Conservation (phyloP, 2,113 vertebrate genomes). For the Diadophis punctatus region DNA sequence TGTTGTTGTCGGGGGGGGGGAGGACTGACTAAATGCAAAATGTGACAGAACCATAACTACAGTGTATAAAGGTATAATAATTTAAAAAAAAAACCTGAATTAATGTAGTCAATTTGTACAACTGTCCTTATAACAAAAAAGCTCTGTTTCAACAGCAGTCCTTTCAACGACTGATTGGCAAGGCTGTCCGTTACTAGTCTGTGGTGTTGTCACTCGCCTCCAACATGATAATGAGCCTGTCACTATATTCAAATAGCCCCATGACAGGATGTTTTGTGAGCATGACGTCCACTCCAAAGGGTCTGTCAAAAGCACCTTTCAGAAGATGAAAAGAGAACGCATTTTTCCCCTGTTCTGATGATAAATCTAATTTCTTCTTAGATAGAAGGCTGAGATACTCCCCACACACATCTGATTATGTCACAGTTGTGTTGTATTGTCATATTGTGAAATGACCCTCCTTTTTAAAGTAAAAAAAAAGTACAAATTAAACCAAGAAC, state of each 20-base stretch:
- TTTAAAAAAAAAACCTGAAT: slow-evolving; percentile 34
- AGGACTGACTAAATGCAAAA: slow-evolving; percentile 67
- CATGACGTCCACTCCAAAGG: slow-evolving; percentile 79
- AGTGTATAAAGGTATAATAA: slow-evolving; percentile 70
- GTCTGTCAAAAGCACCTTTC: slow-evolving; percentile 82
- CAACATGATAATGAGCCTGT: slow-evolving; percentile 87
- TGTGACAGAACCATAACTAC: slow-evolving; percentile 68
- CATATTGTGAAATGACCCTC: slow-evolving; percentile 57
- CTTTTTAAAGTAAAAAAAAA: neutral
- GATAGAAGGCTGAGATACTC: slow-evolving; percentile 72
- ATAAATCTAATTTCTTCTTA: slow-evolving; percentile 76
- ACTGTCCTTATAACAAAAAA: slow-evolving; percentile 77
- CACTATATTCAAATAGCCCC: slow-evolving; percentile 84
- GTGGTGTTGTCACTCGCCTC: slow-evolving; percentile 77
- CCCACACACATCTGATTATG: slow-evolving; percentile 63
- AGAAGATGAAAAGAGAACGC: slow-evolving; percentile 78
- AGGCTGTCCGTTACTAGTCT: slow-evolving; percentile 75
- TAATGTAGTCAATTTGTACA: slow-evolving; percentile 83
- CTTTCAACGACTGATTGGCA: slow-evolving; percentile 81
- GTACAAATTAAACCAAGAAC: neutral
- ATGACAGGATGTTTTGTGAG: slow-evolving; percentile 81
- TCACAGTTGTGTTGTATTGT: slow-evolving; percentile 67
- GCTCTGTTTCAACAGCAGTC: slow-evolving; percentile 69
- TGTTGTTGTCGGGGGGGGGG: slow-evolving; percentile 26
- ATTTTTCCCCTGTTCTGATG: slow-evolving; percentile 56